These are phyloP conservation scores for Drosophila pseudotakahashii DNA, from an alignment of 2,888 invertebrate genomes.

Conservation along the genomic window DNA sequence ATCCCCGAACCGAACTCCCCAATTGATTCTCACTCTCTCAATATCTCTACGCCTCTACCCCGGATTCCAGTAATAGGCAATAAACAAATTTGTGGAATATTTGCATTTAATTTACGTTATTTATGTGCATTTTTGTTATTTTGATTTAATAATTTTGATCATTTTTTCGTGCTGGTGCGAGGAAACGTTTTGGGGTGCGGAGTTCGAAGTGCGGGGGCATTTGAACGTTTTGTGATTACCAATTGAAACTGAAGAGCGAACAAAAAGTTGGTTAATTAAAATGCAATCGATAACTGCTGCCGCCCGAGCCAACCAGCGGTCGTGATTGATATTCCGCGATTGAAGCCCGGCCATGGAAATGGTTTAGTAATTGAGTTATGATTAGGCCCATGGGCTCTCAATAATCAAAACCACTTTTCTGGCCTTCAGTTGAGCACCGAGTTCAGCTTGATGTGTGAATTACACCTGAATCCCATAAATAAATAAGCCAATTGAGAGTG, in stretches of 20 bases:
- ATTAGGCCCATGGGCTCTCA: constrained; percentile 16
- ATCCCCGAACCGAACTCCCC: constrained; percentile 33
- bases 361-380: constrained; percentile 54
- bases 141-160: constrained; percentile 55
- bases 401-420: constrained; percentile 3
- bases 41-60: constrained; percentile 9
- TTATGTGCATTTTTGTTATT: constrained; percentile 57
- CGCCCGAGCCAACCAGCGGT: constrained; percentile 15
- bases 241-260: constrained; percentile 44
- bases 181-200: not conserved
- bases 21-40: constrained; percentile 47
- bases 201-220: constrained; percentile 3
- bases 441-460: constrained; percentile 37
- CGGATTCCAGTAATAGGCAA: constrained; percentile 47
- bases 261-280: constrained; percentile 72
- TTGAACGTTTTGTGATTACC: constrained; percentile 30
- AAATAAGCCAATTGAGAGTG: constrained; percentile 34
- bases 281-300: constrained; percentile 58
- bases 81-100: constrained; percentile 47
- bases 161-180: constrained; percentile 23
- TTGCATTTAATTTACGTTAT: constrained; percentile 65
- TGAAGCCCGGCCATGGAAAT: not conserved
- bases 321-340: constrained; percentile 34
- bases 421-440: constrained; percentile 23
- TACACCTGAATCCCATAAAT: constrained; percentile 38